Evolutionary conservation across 2,888 invertebrate genomes (phyloP).

Genomic region (Hemicrepidius hirtus): DNA sequence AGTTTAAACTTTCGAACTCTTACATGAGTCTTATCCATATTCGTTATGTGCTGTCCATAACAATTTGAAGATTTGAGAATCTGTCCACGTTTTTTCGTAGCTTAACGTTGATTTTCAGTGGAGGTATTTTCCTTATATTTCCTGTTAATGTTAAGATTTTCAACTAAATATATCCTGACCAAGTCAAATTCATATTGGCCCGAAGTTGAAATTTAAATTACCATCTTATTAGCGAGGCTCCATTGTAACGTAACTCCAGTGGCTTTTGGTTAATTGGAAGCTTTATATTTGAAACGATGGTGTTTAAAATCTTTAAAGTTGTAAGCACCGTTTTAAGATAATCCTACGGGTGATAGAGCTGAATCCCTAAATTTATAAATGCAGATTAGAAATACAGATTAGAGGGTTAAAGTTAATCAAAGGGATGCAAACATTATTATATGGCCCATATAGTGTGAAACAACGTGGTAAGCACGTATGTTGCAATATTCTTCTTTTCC

Average conservation of each 20-base stretch:
- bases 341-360: background rate
- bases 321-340: conserved; percentile 9
- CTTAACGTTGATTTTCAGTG: too few relatives aligned
- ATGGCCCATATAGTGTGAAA: conserved; percentile 44
- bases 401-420: conserved; percentile 48
- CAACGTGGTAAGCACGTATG: conserved; percentile 45
- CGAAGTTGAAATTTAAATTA: background rate
- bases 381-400: conserved; percentile 40
- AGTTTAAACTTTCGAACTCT: too few relatives aligned
- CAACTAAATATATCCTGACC: too few relatives aligned
- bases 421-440: conserved; percentile 46
- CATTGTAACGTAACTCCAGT: too few relatives aligned
- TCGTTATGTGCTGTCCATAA: too few relatives aligned
- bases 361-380: conserved; percentile 42
- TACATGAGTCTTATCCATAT: too few relatives aligned
- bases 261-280: too few relatives aligned
- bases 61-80: too few relatives aligned
- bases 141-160: too few relatives aligned
- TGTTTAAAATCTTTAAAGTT: conserved; percentile 12
- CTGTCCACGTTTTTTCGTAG: too few relatives aligned
- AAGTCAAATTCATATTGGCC: too few relatives aligned
- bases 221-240: background rate
- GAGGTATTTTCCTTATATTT: too few relatives aligned
- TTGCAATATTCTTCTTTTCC: conserved; percentile 49
- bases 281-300: background rate